phyloP scores from a whole-genome alignment of 1,140 invertebrate genomes.

The Rhynchophorus ferrugineus region DNA sequence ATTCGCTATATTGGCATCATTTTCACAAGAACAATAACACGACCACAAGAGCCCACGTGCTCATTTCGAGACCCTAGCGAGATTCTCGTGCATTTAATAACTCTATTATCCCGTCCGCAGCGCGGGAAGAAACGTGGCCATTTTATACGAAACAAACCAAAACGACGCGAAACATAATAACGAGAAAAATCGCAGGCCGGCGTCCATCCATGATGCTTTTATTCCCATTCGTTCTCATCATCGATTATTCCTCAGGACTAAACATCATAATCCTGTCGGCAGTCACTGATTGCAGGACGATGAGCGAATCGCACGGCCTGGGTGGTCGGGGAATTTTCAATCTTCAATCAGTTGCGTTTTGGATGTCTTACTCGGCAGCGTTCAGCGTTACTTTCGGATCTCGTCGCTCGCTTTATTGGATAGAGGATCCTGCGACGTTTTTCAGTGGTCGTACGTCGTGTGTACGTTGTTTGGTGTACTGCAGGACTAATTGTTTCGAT shows the following conservation, averaged over 20 bases:
- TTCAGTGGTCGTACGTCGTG: no score
- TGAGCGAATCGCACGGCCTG: conserved; percentile 3
- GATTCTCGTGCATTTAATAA: no score
- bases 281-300: conserved; percentile 3
- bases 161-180: neutral
- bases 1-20: no score
- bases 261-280: conserved; percentile 1
- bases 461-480: no score
- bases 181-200: neutral
- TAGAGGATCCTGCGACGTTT: neutral
- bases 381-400: neutral
- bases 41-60: no score
- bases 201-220: neutral
- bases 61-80: no score
- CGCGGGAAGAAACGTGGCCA: no score
- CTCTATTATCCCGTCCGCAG: no score
- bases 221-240: neutral
- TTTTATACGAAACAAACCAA: neutral
- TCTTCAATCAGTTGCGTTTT: conserved; percentile 1
- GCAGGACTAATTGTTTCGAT: no score
- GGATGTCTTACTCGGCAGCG: conserved; percentile 1
- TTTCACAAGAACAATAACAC: no score
- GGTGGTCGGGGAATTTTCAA: neutral
- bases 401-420: neutral
- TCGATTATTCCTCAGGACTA: conserved; percentile 1